Conservation (phyloP, 2,797 vertebrate genomes). For the Rhinoraja longicauda region DNA sequence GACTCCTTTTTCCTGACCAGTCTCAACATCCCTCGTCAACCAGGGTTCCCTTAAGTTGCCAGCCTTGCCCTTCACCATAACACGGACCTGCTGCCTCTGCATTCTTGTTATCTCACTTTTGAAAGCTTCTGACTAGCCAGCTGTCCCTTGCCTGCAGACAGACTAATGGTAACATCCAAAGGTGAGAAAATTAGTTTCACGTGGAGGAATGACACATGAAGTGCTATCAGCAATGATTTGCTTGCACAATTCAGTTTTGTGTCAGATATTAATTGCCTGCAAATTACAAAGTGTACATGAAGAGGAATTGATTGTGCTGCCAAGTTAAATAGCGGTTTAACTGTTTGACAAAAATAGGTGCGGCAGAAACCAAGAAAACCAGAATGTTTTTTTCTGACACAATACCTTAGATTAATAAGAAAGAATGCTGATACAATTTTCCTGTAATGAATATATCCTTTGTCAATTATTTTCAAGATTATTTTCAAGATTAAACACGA, state of each 20-base stretch:
- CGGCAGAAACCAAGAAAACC: neutral
- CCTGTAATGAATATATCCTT: neutral
- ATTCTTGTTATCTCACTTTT: no score
- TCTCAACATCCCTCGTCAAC: no score
- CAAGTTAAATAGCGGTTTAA: no score
- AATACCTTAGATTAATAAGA: neutral
- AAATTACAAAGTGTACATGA: neutral
- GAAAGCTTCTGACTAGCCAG: no score
- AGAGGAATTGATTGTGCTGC: neutral
- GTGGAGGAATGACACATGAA: neutral
- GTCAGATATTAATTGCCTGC: neutral
- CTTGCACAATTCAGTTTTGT: neutral
- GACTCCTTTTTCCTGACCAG: no score
- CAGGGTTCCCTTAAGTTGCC: no score
- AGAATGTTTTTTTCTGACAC: neutral
- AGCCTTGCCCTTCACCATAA: no score
- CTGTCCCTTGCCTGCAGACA: no score
- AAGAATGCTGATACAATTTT: neutral
- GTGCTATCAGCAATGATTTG: neutral
- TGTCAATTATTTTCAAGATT: neutral
- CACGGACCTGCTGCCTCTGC: no score
- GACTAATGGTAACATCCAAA: neutral
- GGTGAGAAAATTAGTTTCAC: neutral
- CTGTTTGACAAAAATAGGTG: neutral
- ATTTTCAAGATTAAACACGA: no score